A percentile compares a stretch with the other conserved stretches of the same genome.
These are phyloP conservation scores for Rattus rattus DNA, from an alignment of 2,113 vertebrate species.

Conservation along the genomic window DNA sequence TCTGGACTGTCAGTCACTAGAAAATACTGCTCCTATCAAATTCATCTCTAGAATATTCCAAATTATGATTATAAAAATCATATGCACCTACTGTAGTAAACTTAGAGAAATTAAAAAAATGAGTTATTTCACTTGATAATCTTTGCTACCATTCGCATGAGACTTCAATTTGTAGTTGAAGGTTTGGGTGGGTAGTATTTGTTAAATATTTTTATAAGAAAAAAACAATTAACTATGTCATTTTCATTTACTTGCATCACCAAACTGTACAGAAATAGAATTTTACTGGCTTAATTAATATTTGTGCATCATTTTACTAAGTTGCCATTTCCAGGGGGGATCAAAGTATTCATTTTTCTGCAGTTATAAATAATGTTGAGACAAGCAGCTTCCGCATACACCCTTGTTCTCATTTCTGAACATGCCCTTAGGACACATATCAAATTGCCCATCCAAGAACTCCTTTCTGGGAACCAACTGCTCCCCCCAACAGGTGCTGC, in stretches of 20 bases:
- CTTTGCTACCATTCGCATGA: neutral
- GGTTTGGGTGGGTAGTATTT: neutral
- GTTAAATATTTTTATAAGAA: neutral
- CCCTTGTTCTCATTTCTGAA: neutral
- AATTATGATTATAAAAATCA: conserved; percentile 1
- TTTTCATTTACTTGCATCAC: conserved; percentile 19
- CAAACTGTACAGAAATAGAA: conserved; percentile 6
- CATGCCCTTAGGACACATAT: neutral
- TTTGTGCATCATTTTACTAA: neutral
- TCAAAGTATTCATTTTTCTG: neutral
- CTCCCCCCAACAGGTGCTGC: neutral
- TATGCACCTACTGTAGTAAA: neutral
- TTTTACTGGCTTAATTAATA: conserved; percentile 11
- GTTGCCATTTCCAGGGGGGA: neutral
- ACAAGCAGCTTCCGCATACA: neutral
- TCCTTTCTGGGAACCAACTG: conserved; percentile 25
- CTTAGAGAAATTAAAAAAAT: conserved; percentile 11
- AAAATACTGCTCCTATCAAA: neutral
- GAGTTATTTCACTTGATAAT: neutral
- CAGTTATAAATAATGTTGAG: neutral
- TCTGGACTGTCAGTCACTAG: neutral
- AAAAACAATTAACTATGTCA: neutral
- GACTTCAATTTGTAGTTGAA: neutral
- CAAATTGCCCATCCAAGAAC: neutral
- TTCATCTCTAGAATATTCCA: neutral